Evolutionary conservation across 1,140 invertebrate species (phyloP).

Genomic region (Sipha flava): DNA sequence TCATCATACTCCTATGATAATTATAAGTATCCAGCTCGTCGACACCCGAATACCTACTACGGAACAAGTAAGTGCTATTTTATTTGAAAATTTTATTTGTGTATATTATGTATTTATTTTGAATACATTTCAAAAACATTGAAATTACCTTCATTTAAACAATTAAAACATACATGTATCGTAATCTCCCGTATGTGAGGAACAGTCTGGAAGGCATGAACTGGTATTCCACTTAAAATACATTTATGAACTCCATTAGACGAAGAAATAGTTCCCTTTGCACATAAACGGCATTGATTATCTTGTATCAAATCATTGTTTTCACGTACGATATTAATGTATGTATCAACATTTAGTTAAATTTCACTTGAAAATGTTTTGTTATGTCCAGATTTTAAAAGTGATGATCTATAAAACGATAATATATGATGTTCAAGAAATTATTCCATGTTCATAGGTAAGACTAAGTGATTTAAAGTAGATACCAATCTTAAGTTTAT

Average conservation of each 20-base stretch:
- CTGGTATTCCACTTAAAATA: too few species aligned
- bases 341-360: not conserved
- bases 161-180: not conserved
- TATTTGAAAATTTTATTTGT: too few species aligned
- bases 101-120: too few species aligned
- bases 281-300: not conserved
- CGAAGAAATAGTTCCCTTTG: not conserved
- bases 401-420: not conserved
- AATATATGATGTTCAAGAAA: not conserved
- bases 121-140: not conserved
- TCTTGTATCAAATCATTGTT: too few species aligned
- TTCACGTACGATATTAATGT: not conserved
- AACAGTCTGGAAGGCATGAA: too few species aligned
- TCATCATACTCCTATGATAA: too few species aligned
- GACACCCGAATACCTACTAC: too few species aligned
- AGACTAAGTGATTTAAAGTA: not conserved
- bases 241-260: too few species aligned
- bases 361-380: not conserved
- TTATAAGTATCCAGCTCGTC: too few species aligned
- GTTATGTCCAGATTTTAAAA: not conserved
- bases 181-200: too few species aligned
- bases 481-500: not conserved
- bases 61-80: too few species aligned
- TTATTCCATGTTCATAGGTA: not conserved
- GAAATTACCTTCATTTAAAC: not conserved